A percentile compares a stretch with the other conserved stretches of the same genome.
These are phyloP conservation scores for Coturnix japonica DNA, from an alignment of 2,113 vertebrate genomes.

Conservation along the genomic window DNA sequence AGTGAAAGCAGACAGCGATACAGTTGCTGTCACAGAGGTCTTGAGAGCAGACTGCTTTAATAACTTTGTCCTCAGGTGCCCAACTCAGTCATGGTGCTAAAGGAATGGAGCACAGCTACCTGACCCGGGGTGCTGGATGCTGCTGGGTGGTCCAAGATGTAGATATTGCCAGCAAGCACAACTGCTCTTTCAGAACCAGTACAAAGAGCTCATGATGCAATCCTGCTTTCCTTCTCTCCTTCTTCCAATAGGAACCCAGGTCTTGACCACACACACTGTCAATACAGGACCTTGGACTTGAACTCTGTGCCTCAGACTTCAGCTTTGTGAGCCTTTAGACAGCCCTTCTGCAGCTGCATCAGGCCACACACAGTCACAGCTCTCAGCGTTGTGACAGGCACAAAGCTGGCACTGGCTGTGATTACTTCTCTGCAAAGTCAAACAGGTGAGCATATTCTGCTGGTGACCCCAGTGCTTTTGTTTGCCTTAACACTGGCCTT, in stretches of 20 bases:
- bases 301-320: background rate
- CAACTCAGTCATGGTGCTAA: background rate
- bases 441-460: background rate
- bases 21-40: accelerated
- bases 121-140: background rate
- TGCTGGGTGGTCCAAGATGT: background rate
- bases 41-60: background rate
- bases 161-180: background rate
- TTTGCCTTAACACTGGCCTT: background rate
- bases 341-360: conserved; percentile 11
- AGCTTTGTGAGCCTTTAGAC: background rate
- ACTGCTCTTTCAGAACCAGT: background rate
- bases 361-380: background rate
- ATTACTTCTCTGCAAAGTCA: background rate
- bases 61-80: background rate
- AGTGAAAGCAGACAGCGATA: background rate
- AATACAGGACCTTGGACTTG: conserved; percentile 10
- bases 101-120: background rate
- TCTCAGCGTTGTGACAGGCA: background rate
- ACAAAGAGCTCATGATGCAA: background rate
- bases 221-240: background rate
- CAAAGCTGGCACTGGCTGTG: background rate
- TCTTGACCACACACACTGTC: conserved; percentile 13
- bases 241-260: background rate
- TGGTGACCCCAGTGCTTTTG: background rate